Base-by-base conservation (phyloP, 2,888 invertebrate genomes). In the Rhagonycha fulva region DNA sequence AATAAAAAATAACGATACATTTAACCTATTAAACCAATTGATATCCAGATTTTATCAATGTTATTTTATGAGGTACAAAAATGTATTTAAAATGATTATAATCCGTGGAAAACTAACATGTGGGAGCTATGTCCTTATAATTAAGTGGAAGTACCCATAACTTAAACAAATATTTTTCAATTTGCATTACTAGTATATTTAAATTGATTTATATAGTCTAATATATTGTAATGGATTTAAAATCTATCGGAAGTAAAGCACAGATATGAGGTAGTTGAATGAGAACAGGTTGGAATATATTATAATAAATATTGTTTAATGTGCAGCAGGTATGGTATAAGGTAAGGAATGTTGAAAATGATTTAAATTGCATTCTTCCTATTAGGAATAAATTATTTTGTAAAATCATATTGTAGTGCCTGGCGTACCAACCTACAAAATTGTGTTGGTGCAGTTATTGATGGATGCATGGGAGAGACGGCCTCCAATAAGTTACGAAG, bases 381-480 rank as follows among this genome's bases (percentile, higher is more conserved):
- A 19, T n/a, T 24, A 19, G 63, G 19, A 19, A 66, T 66, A 66
- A 66, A 66, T 66, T 24, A 24, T n/a, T 24, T n/a, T 66, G 23
- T 66, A 26, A 26, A 66, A 24, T 66, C 63, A 66, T 66, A 66
- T 24, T n/a, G n/a, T 9, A 66, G 23, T 24, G 24, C 11, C 26
- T 24, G 24, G 9, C 47, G 47, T 47, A 2, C 63, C 63, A 66
- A 24, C 63, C 63, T 66, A 66, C 63, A 66, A 66, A 66, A 24
- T 24, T 66, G 63, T 66, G 63, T 66, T 66, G 63, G 63, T 66
- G 47, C 47, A 47, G n/a, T 66, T 66, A 24, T 26, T n/a, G 26
- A 66, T 66, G 2, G 63, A 66, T 66, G 63, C 63, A 66, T 66
- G 63, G 63, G 63, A 66, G 63, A 66, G 63, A 66, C 63, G 63